Evolutionary conservation across 2,797 vertebrate species (phyloP).

Genomic region (Enteromius afrohamiltoni): DNA sequence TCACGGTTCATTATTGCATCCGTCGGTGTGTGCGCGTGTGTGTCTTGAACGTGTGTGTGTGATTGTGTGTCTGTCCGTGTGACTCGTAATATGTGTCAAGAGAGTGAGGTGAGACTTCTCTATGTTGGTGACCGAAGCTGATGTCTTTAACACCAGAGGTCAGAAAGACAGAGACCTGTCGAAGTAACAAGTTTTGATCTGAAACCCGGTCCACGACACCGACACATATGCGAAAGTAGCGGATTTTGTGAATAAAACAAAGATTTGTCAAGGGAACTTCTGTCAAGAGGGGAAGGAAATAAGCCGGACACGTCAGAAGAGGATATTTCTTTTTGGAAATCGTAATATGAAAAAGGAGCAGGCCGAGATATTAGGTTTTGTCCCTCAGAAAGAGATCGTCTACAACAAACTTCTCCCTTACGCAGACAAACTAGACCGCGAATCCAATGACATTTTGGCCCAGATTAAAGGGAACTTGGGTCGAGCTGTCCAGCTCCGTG

Average conservation of each 20-base stretch:
- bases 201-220: neutral
- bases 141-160: slow-evolving; percentile 46
- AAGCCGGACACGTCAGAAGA: slow-evolving; percentile 31
- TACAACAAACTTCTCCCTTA: slow-evolving; percentile 93
- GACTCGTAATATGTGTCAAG: slow-evolving; percentile 51
- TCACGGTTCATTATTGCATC: neutral
- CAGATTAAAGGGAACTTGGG: slow-evolving; percentile 90
- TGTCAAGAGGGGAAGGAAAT: slow-evolving; percentile 52
- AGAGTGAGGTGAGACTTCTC: slow-evolving; percentile 46
- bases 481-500: slow-evolving; percentile 88
- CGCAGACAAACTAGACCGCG: slow-evolving; percentile 83
- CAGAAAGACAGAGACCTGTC: slow-evolving; percentile 32
- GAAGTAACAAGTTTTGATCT: slow-evolving; percentile 4
- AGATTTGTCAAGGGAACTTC: slow-evolving; percentile 47
- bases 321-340: slow-evolving; percentile 36
- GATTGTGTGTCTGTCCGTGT: slow-evolving; percentile 39
- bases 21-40: neutral
- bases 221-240: slow-evolving; percentile 23
- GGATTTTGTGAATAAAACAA: slow-evolving; percentile 44
- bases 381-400: slow-evolving; percentile 90
- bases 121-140: slow-evolving; percentile 42
- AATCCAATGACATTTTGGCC: slow-evolving; percentile 84
- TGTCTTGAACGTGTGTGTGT: neutral
- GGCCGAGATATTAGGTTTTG: slow-evolving; percentile 63
- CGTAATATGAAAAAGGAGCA: slow-evolving; percentile 67